These are phyloP conservation scores for Schizopygopsis pylzovi DNA, from an alignment of 2,797 vertebrate genomes.

Conservation along the genomic window DNA sequence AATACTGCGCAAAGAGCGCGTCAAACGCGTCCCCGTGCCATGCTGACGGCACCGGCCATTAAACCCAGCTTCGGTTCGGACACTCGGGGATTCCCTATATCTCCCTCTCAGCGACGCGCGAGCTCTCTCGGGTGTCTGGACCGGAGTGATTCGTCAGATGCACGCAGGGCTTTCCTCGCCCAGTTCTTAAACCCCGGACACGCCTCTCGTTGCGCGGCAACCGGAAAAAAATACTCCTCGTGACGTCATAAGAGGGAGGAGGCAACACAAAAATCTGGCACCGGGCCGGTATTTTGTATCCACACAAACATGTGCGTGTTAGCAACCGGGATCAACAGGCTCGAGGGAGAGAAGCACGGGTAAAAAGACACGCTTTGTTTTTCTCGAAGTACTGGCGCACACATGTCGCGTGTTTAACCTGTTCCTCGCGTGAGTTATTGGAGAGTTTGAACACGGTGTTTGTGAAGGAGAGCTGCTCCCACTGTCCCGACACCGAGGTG, in stretches of 20 bases:
- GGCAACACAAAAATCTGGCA: conserved; percentile 54
- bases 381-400: not conserved
- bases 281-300: conserved; percentile 72
- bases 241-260: conserved; percentile 52
- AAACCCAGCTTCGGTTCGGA: conserved; percentile 8
- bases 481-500: conserved; percentile 14
- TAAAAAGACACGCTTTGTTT: not conserved
- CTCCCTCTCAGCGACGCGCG: conserved; percentile 49
- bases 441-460: conserved; percentile 18
- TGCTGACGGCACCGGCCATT: conserved; percentile 62
- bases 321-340: conserved; percentile 14
- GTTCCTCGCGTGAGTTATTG: conserved; percentile 64
- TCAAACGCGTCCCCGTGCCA: conserved; percentile 63
- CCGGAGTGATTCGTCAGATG: conserved; percentile 55
- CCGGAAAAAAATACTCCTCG: conserved; percentile 68
- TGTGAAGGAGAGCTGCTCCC: conserved; percentile 26
- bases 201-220: conserved; percentile 77
- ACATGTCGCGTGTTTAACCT: conserved; percentile 60
- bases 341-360: not conserved
- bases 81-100: conserved; percentile 67
- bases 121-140: conserved; percentile 35
- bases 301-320: conserved; percentile 58
- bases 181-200: conserved; percentile 81
- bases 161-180: conserved; percentile 70
- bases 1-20: not conserved